Evolutionary conservation across 2,113 vertebrate genomes (phyloP).

Genomic region (Tachysurus fulvidraco): DNA sequence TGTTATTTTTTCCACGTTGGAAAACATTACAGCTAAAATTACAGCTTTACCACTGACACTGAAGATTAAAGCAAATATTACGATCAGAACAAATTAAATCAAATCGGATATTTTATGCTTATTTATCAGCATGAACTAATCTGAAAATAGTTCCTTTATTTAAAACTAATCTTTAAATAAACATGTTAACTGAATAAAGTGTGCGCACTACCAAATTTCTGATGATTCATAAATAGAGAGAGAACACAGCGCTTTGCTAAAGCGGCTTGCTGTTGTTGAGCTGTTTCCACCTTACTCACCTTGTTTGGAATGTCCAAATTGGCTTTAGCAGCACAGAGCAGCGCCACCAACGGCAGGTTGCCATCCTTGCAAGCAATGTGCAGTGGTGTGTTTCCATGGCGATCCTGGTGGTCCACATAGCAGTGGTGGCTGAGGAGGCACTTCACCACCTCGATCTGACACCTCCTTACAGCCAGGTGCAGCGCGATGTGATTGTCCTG

Average conservation of each 20-base stretch:
- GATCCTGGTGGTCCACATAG: conserved; percentile 87
- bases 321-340: conserved; percentile 83
- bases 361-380: conserved; percentile 97
- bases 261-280: not conserved
- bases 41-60: not conserved
- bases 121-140: not conserved
- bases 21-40: not conserved
- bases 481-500: conserved; percentile 95
- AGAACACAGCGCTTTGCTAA: too few relatives aligned
- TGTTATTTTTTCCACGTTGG: not conserved
- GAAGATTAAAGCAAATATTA: too few relatives aligned
- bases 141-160: not conserved
- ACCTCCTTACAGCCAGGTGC: conserved; percentile 91
- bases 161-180: not conserved
- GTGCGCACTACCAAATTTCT: not conserved
- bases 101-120: not conserved
- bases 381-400: conserved; percentile 90
- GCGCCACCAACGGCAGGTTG: conserved; percentile 82
- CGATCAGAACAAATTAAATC: not conserved
- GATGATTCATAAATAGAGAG: not conserved
- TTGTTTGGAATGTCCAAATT: conserved; percentile 89
- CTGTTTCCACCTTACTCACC: conserved; percentile 65
- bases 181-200: too few relatives aligned
- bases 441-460: conserved; percentile 93
- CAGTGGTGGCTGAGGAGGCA: conserved; percentile 82